Evolutionary conservation across 2,113 vertebrate species (phyloP), one percentile per base, ranked within the genome.

Genomic region (Lynx canadensis): DNA sequence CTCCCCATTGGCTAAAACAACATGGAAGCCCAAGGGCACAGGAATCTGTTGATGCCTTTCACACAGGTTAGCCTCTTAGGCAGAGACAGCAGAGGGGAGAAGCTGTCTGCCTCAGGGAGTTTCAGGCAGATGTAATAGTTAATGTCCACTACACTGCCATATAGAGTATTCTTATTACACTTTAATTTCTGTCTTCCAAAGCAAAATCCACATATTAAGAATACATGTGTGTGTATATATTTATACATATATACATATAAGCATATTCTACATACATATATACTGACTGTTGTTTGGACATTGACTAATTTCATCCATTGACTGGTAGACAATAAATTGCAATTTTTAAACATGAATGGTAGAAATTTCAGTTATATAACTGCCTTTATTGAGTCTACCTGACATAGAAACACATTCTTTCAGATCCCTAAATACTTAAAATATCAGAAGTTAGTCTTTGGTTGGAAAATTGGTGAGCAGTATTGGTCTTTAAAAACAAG

Each of bases 401-500:
- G 38, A 95, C 81, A 41, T 60, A 79, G 15, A 90, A 48, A 1
- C 5, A 81, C 25, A 76, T 86, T 93, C 63, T 76, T 88, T 93
- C 41, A 57, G 38, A 84, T 71, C 48, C 16, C 33, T 83, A 82
- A 82, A 9, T 85, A 73, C 36, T 85, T 50, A 50, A 80, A 55
- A 50, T 74, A 80, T 87, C 79, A 87, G 19, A 76, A 12, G 10
- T 29, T 73, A 96, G 13, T 52, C 14, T 82, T 83, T 45, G 85
- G 66, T 31, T 73, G 16, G 11, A 82, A 96, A 90, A 71, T 63
- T 0, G 1, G 16, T 87, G 27, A 87, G 10, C n/a, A 95, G 36
- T 4, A n/a, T 74, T 68, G 95, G 33, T 68, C 16, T 93, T 97
- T 91, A 74, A 76, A 94, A 73, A 69, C 10, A 96, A 82, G 60